Percentiles rank a stretch among this genome's conserved stretches.
Evolutionary conservation across 2,113 vertebrate genomes (phyloP).

Genomic region (Electrona antarctica): DNA sequence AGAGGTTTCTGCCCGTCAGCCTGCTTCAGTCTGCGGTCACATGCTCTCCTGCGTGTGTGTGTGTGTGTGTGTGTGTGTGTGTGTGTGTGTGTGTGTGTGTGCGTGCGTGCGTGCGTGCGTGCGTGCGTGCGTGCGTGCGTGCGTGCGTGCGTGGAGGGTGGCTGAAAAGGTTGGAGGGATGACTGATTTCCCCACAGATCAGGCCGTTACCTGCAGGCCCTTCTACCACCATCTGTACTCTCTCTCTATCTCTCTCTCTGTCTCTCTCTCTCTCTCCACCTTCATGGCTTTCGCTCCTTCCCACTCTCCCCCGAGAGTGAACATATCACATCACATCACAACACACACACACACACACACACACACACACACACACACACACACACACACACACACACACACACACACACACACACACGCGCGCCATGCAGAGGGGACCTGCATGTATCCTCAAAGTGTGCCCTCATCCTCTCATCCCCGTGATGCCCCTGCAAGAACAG

Average conservation of each 20-base stretch:
- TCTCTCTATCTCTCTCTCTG: constrained; percentile 62
- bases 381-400: constrained; percentile 6
- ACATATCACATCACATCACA: background rate
- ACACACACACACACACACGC: background rate
- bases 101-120: too few species aligned
- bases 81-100: too few species aligned
- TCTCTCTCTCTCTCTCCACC: constrained; percentile 3
- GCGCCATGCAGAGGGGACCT: constrained; percentile 41
- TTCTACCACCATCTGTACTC: constrained; percentile 75
- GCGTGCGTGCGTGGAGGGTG: too few species aligned
- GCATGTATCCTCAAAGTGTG: too few species aligned
- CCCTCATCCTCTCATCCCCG: constrained; percentile 18
- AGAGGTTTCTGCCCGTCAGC: too few species aligned
- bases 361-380: background rate
- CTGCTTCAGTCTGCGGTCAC: too few species aligned
- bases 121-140: too few species aligned
- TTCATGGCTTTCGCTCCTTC: background rate
- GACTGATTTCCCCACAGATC: constrained; percentile 70
- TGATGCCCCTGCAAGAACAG: too few species aligned
- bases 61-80: too few species aligned
- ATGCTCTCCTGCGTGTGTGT: too few species aligned
- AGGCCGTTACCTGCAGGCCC: constrained; percentile 67
- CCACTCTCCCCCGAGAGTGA: background rate
- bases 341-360: constrained; percentile 30
- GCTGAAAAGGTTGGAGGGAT: constrained; percentile 65